These are phyloP conservation scores for Meiosimyza platycephala DNA, from an alignment of 2,888 invertebrate genomes.

Conservation along the genomic window DNA sequence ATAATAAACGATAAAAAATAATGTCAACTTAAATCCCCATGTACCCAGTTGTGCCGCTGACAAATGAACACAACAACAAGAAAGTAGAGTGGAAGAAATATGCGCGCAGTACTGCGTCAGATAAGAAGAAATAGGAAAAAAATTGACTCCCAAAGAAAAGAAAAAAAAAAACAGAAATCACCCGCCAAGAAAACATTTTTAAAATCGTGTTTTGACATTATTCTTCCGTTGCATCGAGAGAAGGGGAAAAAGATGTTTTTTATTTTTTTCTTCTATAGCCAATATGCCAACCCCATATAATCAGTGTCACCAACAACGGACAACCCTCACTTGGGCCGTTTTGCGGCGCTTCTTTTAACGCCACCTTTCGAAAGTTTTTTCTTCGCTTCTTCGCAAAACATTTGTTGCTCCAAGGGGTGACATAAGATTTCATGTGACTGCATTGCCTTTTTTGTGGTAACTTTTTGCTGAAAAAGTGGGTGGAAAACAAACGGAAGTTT, in stretches of 20 bases:
- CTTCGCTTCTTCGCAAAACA: conserved; percentile 7
- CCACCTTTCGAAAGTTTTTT: background rate
- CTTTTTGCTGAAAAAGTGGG: conserved; percentile 8
- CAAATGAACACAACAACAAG: conserved; percentile 24
- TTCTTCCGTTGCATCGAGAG: background rate
- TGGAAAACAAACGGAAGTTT: background rate
- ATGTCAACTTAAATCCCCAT: conserved; percentile 43
- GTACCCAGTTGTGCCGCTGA: conserved; percentile 17
- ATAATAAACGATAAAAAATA: conserved; percentile 49
- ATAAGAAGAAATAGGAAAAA: conserved; percentile 35
- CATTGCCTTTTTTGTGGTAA: conserved; percentile 39
- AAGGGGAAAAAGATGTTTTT: background rate
- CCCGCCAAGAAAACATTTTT: conserved; percentile 44
- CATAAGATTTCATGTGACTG: conserved; percentile 62
- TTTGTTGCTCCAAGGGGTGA: conserved; percentile 57
- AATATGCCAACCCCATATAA: conserved; percentile 23
- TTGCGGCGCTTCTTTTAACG: conserved; percentile 1
- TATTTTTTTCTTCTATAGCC: background rate
- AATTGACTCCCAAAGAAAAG: conserved; percentile 38
- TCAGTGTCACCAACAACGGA: conserved; percentile 14
- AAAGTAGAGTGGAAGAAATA: conserved; percentile 30
- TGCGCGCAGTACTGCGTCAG: conserved; percentile 41
- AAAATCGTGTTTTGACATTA: conserved; percentile 38
- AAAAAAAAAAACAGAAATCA: conserved; percentile 37
- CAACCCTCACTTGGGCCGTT: conserved; percentile 30